These are phyloP conservation scores for Drosophila melanica DNA, from an alignment of 1,140 invertebrate genomes.

Conservation along the genomic window DNA sequence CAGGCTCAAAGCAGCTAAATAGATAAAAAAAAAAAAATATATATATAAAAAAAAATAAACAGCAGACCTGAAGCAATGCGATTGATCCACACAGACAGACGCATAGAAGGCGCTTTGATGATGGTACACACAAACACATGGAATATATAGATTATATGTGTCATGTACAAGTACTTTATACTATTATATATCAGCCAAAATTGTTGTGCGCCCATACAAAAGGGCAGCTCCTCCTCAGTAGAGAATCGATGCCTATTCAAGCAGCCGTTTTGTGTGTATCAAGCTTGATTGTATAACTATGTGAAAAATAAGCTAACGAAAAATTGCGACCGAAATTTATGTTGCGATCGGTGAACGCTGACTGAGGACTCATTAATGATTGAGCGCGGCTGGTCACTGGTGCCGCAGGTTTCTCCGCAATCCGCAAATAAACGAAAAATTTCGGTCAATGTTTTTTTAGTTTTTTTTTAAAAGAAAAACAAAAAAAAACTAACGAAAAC, in stretches of 20 bases:
- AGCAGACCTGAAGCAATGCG: constrained; percentile 71
- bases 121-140: constrained; percentile 37
- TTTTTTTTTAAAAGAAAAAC: constrained; percentile 4
- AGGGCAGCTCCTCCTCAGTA: constrained; percentile 28
- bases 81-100: constrained; percentile 75
- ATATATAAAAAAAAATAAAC: constrained; percentile 16
- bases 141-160: constrained; percentile 42
- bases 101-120: constrained; percentile 48
- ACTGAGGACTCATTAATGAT: constrained; percentile 3
- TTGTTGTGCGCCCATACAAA: constrained; percentile 30
- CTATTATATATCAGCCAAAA: constrained; percentile 45
- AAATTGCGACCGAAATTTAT: constrained; percentile 80
- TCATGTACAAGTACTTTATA: constrained; percentile 36
- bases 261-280: constrained; percentile 81
- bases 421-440: constrained; percentile 56
- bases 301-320: constrained; percentile 39
- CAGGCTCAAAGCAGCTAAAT: constrained; percentile 19
- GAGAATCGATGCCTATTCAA: constrained; percentile 45
- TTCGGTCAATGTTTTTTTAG: constrained; percentile 71
- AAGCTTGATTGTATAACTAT: constrained; percentile 68
- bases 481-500: constrained; percentile 46
- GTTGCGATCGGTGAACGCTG: constrained; percentile 63
- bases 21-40: neutral
- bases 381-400: constrained; percentile 16
- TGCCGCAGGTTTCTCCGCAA: constrained; percentile 21